Evolutionary conservation across 2,797 vertebrate species (phyloP).

Genomic region (Clarias platycephalus): DNA sequence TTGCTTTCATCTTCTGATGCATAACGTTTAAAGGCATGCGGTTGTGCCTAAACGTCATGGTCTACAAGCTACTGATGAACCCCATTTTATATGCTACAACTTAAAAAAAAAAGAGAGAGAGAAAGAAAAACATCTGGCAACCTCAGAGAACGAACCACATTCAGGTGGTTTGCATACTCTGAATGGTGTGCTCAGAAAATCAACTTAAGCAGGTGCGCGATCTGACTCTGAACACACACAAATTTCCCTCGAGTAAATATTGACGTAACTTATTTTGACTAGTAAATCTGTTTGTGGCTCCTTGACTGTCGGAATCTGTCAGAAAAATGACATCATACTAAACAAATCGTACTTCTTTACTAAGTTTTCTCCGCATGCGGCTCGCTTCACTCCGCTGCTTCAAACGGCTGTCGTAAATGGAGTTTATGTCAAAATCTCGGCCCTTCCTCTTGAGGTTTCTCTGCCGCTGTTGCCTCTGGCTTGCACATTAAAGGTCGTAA

Average conservation of each 20-base stretch:
- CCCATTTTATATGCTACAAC: background rate
- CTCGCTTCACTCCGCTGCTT: background rate
- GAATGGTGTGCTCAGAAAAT: background rate
- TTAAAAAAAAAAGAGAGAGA: background rate
- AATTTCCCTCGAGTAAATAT: slow-evolving; percentile 22
- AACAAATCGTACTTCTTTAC: slow-evolving; percentile 2
- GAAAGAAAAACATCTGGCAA: background rate
- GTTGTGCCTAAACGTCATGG: background rate
- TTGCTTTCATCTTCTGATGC: background rate
- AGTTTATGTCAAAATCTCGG: slow-evolving; percentile 3
- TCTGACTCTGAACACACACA: background rate
- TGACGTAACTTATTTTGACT: slow-evolving; percentile 14
- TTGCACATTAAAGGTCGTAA: background rate
- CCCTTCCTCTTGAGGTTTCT: background rate
- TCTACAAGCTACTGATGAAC: background rate
- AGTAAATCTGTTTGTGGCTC: slow-evolving; percentile 18
- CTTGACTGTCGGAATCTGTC: background rate
- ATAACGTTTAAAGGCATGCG: background rate
- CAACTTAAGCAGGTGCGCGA: slow-evolving; percentile 9
- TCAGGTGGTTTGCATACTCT: slow-evolving; percentile 4
- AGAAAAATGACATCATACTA: slow-evolving; percentile 6
- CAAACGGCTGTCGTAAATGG: background rate
- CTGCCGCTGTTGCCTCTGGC: background rate
- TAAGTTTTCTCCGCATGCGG: background rate
- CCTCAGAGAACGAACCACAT: background rate